Evolutionary conservation across 1,140 invertebrate species (phyloP).

Genomic region (Drosophila prosaltans): DNA sequence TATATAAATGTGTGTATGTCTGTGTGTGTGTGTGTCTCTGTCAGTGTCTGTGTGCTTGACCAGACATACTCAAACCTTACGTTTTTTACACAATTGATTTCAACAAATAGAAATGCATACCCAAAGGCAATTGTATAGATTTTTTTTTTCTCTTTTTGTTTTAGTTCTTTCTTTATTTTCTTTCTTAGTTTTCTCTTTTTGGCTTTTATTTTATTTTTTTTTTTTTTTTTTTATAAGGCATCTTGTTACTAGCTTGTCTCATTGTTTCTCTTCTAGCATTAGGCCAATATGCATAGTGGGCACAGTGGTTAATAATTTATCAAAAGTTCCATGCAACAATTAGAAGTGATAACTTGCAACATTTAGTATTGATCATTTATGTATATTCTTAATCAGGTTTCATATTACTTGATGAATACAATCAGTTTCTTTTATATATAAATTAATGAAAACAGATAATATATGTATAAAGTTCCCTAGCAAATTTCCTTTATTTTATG

Average conservation of each 20-base stretch:
- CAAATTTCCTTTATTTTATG: too few species aligned
- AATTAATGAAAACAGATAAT: too few species aligned
- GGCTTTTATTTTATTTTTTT: slow-evolving; percentile 10
- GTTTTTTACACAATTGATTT: slow-evolving; percentile 74
- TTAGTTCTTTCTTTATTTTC: slow-evolving; percentile 15
- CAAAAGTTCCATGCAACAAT: too few species aligned
- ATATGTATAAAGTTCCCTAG: too few species aligned
- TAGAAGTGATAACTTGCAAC: too few species aligned
- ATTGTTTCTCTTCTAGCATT: slow-evolving; percentile 22
- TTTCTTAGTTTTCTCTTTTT: slow-evolving; percentile 8
- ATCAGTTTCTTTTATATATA: too few species aligned
- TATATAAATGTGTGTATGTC: background rate
- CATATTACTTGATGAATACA: too few species aligned
- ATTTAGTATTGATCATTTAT: too few species aligned
- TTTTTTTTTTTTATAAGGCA: slow-evolving; percentile 43
- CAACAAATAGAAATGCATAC: slow-evolving; percentile 42
- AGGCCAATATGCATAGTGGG: slow-evolving; percentile 14
- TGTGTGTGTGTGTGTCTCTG: background rate
- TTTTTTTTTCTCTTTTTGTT: background rate
- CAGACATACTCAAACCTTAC: slow-evolving; percentile 44
- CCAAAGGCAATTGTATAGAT: slow-evolving; percentile 12
- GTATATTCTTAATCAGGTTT: too few species aligned
- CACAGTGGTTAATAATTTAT: slow-evolving; percentile 21
- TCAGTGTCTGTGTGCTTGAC: background rate
- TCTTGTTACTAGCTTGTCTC: slow-evolving; percentile 44